phyloP scores from a whole-genome alignment of 1,140 invertebrate species.

The Nasonia giraulti region DNA sequence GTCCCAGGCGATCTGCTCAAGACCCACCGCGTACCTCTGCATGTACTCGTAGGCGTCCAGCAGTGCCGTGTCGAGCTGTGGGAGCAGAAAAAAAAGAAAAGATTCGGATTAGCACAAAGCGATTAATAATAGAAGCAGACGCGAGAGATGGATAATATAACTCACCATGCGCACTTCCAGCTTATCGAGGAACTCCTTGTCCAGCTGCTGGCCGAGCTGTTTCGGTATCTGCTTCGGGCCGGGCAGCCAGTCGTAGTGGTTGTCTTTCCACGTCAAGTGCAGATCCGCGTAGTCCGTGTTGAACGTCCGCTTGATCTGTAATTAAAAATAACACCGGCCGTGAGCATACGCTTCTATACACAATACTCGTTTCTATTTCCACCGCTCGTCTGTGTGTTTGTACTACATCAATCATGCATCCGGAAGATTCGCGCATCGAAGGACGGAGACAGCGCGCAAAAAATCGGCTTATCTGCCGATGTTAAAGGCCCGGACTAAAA shows the following conservation, averaged over 20 bases:
- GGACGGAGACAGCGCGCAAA: neutral
- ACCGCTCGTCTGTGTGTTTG: too few relatives aligned
- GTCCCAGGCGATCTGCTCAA: conserved; percentile 81
- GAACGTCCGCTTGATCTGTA: conserved; percentile 75
- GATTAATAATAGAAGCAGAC: conserved; percentile 9
- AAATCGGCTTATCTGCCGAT: neutral
- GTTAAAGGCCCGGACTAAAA: neutral
- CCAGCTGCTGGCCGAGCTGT: conserved; percentile 69
- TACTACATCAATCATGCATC: too few relatives aligned
- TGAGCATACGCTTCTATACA: conserved; percentile 5
- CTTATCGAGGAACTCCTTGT: conserved; percentile 68
- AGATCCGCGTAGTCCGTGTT: conserved; percentile 70
- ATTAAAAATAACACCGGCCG: conserved; percentile 30
- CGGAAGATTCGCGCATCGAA: neutral
- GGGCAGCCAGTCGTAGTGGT: conserved; percentile 76
- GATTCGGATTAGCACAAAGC: conserved; percentile 4
- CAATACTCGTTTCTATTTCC: neutral
- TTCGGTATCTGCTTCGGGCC: conserved; percentile 72
- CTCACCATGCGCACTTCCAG: conserved; percentile 71
- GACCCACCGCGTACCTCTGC: conserved; percentile 79
- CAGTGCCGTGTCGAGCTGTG: conserved; percentile 76
- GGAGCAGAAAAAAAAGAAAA: conserved; percentile 11
- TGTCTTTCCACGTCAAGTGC: conserved; percentile 71
- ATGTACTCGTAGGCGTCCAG: conserved; percentile 77
- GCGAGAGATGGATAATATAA: neutral